Conservation (phyloP, 2,113 vertebrate species). For the Aspidoscelis tigris region DNA sequence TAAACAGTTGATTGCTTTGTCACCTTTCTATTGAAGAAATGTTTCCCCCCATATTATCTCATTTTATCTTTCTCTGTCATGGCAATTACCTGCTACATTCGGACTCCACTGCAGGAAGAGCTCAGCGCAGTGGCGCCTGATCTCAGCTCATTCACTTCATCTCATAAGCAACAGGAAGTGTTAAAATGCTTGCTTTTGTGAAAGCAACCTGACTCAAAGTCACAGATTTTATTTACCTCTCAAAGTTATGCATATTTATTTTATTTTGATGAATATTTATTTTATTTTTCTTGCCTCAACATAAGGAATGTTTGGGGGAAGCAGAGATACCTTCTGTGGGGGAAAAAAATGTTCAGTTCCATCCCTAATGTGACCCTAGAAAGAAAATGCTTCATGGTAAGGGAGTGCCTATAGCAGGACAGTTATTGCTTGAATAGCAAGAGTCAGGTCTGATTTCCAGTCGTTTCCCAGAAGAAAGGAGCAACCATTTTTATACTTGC, state of each 20-base stretch:
- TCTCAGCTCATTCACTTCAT: background rate
- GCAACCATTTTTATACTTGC: no score
- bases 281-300: background rate
- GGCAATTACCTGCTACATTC: background rate
- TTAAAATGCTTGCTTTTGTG: slow-evolving; percentile 17
- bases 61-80: slow-evolving; percentile 23
- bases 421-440: no score
- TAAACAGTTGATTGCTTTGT: background rate
- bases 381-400: slow-evolving; percentile 1
- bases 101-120: background rate
- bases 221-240: background rate
- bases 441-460: no score
- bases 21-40: slow-evolving; percentile 16
- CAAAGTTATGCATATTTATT: background rate
- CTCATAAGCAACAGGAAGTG: background rate
- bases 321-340: background rate
- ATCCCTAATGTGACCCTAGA: background rate
- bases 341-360: background rate
- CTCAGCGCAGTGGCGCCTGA: background rate
- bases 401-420: no score
- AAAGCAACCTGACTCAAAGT: slow-evolving; percentile 9
- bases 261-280: background rate
- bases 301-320: background rate
- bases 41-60: slow-evolving; percentile 16
- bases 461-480: no score